Conservation (phyloP, 92 coral and sea anemone genomes). For the Micromussa lordhowensis region DNA sequence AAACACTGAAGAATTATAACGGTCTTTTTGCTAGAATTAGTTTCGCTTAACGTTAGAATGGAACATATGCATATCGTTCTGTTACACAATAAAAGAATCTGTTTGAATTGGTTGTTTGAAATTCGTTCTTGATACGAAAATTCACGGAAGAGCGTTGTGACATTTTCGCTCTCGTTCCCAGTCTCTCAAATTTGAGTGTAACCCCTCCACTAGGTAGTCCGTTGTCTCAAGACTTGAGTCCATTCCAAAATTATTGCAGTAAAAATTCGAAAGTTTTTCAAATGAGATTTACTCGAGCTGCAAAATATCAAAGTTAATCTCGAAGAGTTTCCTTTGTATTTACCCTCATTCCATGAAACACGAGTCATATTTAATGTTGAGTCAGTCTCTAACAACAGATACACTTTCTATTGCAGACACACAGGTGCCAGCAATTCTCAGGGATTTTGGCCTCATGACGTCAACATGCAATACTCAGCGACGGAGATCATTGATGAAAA, state of each 20-base stretch:
- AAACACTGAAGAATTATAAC: not conserved
- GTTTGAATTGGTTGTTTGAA: not conserved
- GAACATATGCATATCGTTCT: not conserved
- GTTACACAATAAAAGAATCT: not conserved
- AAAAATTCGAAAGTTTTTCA: too few relatives aligned
- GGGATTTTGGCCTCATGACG: constrained; percentile 72
- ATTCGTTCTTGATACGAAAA: not conserved
- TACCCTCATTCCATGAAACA: not conserved
- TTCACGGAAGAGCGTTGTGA: not conserved
- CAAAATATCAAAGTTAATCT: not conserved
- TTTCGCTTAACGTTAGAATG: not conserved
- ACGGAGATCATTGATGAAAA: constrained; percentile 52
- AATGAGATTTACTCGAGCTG: too few relatives aligned
- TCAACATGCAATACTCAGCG: constrained; percentile 76
- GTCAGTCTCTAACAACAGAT: not conserved
- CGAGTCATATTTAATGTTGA: not conserved
- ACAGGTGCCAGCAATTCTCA: constrained; percentile 28
- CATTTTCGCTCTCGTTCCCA: not conserved
- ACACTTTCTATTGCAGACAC: constrained; percentile 18
- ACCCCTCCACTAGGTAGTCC: too few relatives aligned
- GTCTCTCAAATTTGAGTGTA: not conserved
- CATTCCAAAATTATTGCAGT: too few relatives aligned
- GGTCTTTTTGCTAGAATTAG: not conserved
- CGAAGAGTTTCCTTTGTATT: not conserved
- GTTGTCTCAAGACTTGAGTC: too few relatives aligned